Conservation (phyloP, 2,113 vertebrate genomes). For the Passer montanus region DNA sequence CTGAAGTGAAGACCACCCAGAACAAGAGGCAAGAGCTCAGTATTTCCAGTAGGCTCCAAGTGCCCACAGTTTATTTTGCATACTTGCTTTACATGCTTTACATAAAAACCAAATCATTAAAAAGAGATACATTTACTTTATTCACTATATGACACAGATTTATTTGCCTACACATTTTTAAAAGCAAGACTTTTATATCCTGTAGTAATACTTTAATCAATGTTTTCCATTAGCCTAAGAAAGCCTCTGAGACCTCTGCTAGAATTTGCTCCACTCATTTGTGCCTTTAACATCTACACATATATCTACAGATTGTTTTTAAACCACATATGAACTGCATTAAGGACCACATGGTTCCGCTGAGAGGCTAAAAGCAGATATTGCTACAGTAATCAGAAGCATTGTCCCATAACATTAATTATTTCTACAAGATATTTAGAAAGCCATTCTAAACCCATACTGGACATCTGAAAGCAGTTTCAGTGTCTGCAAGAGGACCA, state of each 20-base stretch:
- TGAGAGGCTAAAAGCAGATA: neutral
- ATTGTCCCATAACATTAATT: neutral
- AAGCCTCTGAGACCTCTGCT: neutral
- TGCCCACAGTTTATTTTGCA: neutral
- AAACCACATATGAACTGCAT: neutral
- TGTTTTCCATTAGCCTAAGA: slow-evolving; percentile 7
- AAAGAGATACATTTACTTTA: neutral
- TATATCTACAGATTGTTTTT: neutral
- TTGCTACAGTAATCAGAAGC: neutral
- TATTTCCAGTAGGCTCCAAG: neutral
- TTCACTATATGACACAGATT: neutral
- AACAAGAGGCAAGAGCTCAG: neutral
- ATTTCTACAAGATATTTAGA: neutral
- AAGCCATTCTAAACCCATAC: neutral
- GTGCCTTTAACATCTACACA: neutral
- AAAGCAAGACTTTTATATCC: neutral
- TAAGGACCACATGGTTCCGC: neutral
- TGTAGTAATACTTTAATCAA: neutral
- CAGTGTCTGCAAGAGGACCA: neutral
- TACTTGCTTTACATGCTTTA: neutral
- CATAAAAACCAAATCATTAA: neutral
- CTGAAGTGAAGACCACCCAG: neutral
- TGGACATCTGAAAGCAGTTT: neutral
- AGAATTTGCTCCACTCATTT: neutral
- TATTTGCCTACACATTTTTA: neutral